Conservation (phyloP, 2,888 invertebrate species). For the Platypus cylindrus region DNA sequence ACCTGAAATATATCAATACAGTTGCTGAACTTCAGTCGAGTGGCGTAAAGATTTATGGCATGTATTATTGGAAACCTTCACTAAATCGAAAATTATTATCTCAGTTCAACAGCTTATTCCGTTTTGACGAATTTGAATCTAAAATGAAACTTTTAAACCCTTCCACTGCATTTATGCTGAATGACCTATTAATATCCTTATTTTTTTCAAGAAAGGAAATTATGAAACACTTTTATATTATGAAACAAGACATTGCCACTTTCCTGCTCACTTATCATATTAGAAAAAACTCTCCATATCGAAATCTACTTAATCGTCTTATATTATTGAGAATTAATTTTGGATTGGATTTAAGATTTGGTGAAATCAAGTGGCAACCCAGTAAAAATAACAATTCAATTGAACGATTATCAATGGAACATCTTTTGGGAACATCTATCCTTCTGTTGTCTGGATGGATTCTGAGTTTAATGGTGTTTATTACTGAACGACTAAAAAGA, state of each 20-base stretch:
- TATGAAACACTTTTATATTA: slow-evolving; percentile 7
- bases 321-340: slow-evolving; percentile 4
- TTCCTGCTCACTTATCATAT: slow-evolving; percentile 4
- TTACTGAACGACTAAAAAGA: no score
- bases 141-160: no score
- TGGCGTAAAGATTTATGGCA: slow-evolving; percentile 4
- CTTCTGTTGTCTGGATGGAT: no score
- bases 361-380: no score
- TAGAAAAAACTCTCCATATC: slow-evolving; percentile 6
- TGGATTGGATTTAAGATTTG: slow-evolving; percentile 7
- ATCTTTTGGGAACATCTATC: no score
- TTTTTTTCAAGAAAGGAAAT: no score
- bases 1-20: slow-evolving; percentile 6
- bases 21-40: slow-evolving; percentile 8
- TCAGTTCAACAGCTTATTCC: no score
- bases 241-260: slow-evolving; percentile 5
- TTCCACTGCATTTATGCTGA: slow-evolving; percentile 3
- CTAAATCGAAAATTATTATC: slow-evolving; percentile 2
- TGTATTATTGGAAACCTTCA: slow-evolving; percentile 3
- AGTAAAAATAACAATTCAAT: no score
- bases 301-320: background rate
- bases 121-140: no score
- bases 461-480: no score
- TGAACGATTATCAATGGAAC: no score
- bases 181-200: no score